Base-by-base conservation (phyloP, 2,797 vertebrate species). In the Crenichthys baileyi region DNA sequence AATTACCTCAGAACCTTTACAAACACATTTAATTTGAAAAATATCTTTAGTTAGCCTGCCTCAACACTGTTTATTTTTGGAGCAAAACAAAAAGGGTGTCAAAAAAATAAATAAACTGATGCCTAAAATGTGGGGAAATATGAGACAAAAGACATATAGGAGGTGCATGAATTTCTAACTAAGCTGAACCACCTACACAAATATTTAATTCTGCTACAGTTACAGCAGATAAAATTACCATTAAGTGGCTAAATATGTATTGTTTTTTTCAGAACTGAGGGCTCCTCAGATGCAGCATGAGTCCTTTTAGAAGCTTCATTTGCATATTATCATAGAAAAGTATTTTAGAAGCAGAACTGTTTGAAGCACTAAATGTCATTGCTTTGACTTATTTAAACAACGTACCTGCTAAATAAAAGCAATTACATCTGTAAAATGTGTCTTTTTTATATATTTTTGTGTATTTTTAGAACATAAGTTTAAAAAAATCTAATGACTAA, bases 1-100 rank as follows among this genome's bases (percentile, higher is more conserved):
- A 86, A 89, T 86, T 61, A 86, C 87, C 90, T 85, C 68, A n/a
- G 51, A 84, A 89, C 89, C 71, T 81, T 81, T 80, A 58, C 46
- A 85, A 87, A 85, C 73, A 84, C 50, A 68, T 79, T 60, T 39
- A 74, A 77, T 74, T 82, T 83, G 61, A 77, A 77, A 76, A 78
- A 84, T 53, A 81, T 61, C n/a, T 81, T 82, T 79, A 36, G 81
- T 88, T 72, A 20, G 20, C 36, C 15, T 50, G 24, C 63, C 75
- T 84, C 73, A 80, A 80, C 46, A 72, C 72, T 70, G 75, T 75
- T 58, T 44, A 3, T 4, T 77, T 77, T 50, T 13, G 48, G 24
- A 79, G 29, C 11, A 3, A 0, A 58, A 60, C 73, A 70, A 80
- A 36, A 8, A 70, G 44, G 79, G 24, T 73, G 72, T 76, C 18